Percentiles rank a stretch among this genome's conserved stretches.
Conservation (phyloP, 2,888 invertebrate genomes). For the Pachliopta kotzebuea region DNA sequence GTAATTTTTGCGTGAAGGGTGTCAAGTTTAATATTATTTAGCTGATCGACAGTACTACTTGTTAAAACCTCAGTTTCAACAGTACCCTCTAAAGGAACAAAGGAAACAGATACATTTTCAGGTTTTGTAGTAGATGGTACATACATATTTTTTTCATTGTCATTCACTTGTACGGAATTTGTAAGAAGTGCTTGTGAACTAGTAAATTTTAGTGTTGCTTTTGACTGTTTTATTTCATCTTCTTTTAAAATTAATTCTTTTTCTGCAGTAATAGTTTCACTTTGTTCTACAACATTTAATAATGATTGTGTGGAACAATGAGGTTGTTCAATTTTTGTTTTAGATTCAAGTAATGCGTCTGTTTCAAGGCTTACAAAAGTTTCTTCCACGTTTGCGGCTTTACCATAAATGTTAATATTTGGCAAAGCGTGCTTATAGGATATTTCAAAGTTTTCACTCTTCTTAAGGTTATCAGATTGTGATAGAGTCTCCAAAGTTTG, state of each 20-base stretch:
- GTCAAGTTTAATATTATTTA: conserved; percentile 39
- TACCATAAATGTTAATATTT: conserved; percentile 66
- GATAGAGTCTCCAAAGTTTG: conserved; percentile 77
- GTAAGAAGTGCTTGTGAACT: conserved; percentile 79
- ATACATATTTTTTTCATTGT: conserved; percentile 77
- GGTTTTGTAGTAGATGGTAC: conserved; percentile 40
- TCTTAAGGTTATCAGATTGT: conserved; percentile 75
- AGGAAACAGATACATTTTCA: conserved; percentile 50
- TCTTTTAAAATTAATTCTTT: conserved; percentile 64
- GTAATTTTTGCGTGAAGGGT: conserved; percentile 42
- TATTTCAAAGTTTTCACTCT: conserved; percentile 57
- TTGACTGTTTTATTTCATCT: conserved; percentile 44
- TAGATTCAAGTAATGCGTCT: conserved; percentile 49
- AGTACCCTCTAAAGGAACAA: conserved; percentile 58
- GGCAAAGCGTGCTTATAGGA: conserved; percentile 52
- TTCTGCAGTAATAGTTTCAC: conserved; percentile 74
- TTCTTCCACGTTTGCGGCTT: conserved; percentile 62
- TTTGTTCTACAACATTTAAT: conserved; percentile 66
- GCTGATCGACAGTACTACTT: conserved; percentile 40
- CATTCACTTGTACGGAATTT: conserved; percentile 75
- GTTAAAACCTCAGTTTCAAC: conserved; percentile 60
- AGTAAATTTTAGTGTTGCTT: conserved; percentile 70
- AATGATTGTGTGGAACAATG: conserved; percentile 54
- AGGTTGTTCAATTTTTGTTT: conserved; percentile 43
- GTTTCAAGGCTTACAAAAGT: conserved; percentile 54